Evolutionary conservation across 2,113 vertebrate species (phyloP).

Genomic region (Cranoglanis bouderius): DNA sequence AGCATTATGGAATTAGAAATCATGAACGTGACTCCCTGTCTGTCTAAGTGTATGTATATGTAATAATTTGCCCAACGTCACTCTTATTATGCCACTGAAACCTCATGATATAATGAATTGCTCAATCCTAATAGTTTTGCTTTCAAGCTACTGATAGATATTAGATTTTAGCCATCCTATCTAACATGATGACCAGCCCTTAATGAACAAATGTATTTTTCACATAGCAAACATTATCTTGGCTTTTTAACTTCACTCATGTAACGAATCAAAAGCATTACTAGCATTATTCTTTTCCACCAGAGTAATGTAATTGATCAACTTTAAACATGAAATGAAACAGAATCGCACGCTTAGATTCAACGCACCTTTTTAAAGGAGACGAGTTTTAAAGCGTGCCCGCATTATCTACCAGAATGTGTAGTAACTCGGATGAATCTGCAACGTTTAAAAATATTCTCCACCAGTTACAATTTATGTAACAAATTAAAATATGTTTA

Average conservation of each 20-base stretch:
- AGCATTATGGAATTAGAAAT: background rate
- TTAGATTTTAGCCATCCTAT: background rate
- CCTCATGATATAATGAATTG: background rate
- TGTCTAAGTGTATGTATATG: background rate
- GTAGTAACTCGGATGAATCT: no score
- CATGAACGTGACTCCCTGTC: background rate
- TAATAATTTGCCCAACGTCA: background rate
- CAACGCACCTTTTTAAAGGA: no score
- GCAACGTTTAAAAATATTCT: no score
- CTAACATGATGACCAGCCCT: background rate
- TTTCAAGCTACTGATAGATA: background rate
- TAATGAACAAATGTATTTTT: background rate
- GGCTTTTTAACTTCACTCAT: background rate
- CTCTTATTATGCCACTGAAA: background rate
- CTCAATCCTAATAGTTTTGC: background rate
- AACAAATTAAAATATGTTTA: no score
- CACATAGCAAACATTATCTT: background rate
- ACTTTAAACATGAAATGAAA: no score
- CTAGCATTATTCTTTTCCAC: no score
- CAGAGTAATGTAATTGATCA: no score
- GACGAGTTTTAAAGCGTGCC: no score
- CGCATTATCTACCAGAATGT: no score
- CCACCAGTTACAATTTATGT: no score
- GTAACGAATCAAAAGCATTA: no score
- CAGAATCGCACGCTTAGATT: no score